A percentile compares a stretch with the other conserved stretches of the same genome.
Evolutionary conservation across 2,113 vertebrate genomes (phyloP).

Genomic region (Brachyistius frenatus): DNA sequence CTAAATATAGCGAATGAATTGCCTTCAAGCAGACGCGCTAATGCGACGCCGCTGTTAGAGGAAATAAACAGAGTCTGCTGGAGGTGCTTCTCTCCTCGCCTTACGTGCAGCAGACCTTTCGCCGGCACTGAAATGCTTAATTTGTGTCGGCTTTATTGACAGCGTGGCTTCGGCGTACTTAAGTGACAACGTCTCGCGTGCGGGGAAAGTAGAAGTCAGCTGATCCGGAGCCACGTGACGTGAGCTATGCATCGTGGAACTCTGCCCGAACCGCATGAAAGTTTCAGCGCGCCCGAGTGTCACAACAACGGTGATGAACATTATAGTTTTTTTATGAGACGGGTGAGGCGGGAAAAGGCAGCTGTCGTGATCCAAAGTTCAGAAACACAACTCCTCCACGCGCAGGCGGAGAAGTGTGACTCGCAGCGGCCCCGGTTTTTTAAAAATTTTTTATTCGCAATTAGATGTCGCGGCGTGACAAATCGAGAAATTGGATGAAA

Average conservation of each 20-base stretch:
- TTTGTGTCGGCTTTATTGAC: not conserved
- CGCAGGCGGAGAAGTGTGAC: no score
- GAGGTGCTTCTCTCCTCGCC: not conserved
- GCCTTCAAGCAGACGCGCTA: not conserved
- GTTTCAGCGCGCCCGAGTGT: no score
- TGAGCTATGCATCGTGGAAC: conserved; percentile 56
- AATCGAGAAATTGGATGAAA: conserved; percentile 48
- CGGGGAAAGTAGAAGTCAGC: conserved; percentile 17
- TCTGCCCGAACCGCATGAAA: conserved; percentile 33
- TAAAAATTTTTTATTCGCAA: conserved; percentile 35
- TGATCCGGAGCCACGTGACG: conserved; percentile 4
- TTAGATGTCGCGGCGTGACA: conserved; percentile 29
- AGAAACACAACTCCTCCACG: not conserved
- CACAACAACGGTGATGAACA: no score
- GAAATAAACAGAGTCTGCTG: not conserved
- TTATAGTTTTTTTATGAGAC: no score
- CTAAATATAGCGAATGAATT: not conserved
- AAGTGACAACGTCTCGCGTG: conserved; percentile 4
- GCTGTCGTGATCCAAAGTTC: no score
- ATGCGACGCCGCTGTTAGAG: not conserved
- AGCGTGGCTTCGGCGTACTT: conserved; percentile 23
- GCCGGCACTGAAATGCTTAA: not conserved
- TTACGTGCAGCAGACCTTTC: conserved; percentile 8
- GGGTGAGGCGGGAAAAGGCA: no score
- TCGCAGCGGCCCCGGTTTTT: no score